Evolutionary conservation across 2,888 invertebrate species (phyloP).

Genomic region (Glaucopsyche alexis): DNA sequence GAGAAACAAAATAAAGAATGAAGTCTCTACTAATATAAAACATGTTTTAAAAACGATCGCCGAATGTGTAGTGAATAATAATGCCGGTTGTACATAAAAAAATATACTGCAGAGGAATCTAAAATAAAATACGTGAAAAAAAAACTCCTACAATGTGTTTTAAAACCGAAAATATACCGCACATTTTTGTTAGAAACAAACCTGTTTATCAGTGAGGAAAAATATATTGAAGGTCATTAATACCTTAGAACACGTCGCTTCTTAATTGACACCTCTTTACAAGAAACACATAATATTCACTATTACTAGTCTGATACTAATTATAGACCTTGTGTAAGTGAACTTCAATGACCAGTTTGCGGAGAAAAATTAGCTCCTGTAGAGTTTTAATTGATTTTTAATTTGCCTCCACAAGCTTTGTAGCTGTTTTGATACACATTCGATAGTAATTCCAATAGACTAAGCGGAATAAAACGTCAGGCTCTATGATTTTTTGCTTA

Average conservation of each 20-base stretch:
- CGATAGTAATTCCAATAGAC: not conserved
- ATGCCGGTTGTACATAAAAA: not conserved
- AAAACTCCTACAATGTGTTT: not conserved
- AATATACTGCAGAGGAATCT: not conserved
- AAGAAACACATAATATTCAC: slow-evolving; percentile 5
- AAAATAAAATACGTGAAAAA: not conserved
- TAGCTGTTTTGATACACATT: not conserved
- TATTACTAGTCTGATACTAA: not conserved
- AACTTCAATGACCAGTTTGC: slow-evolving; percentile 3
- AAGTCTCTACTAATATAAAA: not conserved
- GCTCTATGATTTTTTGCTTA: not conserved
- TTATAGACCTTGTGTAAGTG: not conserved
- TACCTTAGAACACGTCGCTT: not conserved
- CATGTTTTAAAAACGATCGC: not conserved
- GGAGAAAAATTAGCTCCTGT: slow-evolving; percentile 1
- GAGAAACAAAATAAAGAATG: not conserved
- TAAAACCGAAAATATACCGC: not conserved
- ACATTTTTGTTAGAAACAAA: slow-evolving; percentile 18
- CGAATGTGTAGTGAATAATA: not conserved
- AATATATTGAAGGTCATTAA: not conserved
- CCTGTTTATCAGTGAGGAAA: slow-evolving; percentile 9
- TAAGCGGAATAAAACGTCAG: not conserved
- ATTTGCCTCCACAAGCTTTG: not conserved
- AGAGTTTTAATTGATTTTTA: not conserved
- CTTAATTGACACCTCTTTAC: slow-evolving; percentile 1